Percentiles rank a stretch among this genome's conserved stretches.
These are phyloP conservation scores for Zeus faber DNA, from an alignment of 2,113 vertebrate genomes.

Conservation along the genomic window DNA sequence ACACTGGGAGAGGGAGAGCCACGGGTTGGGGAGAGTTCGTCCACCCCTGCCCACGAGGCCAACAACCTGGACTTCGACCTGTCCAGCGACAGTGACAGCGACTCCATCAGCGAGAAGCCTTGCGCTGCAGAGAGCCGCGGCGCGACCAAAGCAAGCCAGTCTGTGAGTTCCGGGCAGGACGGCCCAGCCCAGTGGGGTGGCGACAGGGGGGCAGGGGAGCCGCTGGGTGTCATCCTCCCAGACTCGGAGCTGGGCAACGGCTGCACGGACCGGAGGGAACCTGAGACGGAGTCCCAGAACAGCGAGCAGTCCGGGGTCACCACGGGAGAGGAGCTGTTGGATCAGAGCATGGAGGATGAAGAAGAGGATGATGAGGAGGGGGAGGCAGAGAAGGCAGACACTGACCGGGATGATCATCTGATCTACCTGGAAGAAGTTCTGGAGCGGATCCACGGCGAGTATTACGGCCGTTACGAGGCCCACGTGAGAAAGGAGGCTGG, in stretches of 20 bases:
- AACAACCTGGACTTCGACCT: conserved; percentile 88
- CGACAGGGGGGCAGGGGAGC: conserved; percentile 31
- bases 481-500: conserved; percentile 76
- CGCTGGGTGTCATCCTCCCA: conserved; percentile 36
- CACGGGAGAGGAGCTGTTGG: conserved; percentile 86
- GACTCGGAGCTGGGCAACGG: conserved; percentile 82
- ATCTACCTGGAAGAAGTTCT: conserved; percentile 94
- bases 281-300: conserved; percentile 93
- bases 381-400: conserved; percentile 82
- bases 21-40: conserved; percentile 36
- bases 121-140: conserved; percentile 71
- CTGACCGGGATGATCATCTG: conserved; percentile 89
- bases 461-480: conserved; percentile 86
- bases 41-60: conserved; percentile 36
- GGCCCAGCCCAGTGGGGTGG: conserved; percentile 28
- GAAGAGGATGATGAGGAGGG: conserved; percentile 79
- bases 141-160: conserved; percentile 62
- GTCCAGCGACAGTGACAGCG: conserved; percentile 89
- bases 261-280: conserved; percentile 83
- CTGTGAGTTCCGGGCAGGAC: conserved; percentile 48
- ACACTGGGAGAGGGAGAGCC: conserved; percentile 32
- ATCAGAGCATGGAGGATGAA: conserved; percentile 91
- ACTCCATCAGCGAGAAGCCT: conserved; percentile 70
- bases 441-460: conserved; percentile 88
- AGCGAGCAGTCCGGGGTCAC: conserved; percentile 94